A percentile compares a stretch with the other conserved stretches of the same genome.
Conservation (phyloP, 1,140 invertebrate species). For the Chymomyza costata region DNA sequence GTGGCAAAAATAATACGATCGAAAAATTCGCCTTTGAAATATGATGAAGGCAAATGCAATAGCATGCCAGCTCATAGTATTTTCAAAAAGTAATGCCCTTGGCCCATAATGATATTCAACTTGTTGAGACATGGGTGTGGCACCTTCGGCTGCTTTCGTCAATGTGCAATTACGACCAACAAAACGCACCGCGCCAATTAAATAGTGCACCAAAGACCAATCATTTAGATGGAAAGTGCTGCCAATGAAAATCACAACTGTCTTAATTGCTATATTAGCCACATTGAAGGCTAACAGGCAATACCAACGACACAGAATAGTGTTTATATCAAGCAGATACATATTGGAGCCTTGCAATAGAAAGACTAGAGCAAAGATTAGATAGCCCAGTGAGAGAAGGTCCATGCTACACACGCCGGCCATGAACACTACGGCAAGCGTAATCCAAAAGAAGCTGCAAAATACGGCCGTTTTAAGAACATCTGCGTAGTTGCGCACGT, state of each 20-base stretch:
- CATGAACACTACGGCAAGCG: slow-evolving; percentile 94
- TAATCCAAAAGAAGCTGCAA: slow-evolving; percentile 94
- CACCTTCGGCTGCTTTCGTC: too few species aligned
- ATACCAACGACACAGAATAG: slow-evolving; percentile 94
- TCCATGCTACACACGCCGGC: slow-evolving; percentile 94
- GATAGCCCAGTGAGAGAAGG: slow-evolving; percentile 95
- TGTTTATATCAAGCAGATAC: slow-evolving; percentile 88
- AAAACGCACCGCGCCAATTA: too few species aligned
- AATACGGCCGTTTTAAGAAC: slow-evolving; percentile 89
- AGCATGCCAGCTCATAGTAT: slow-evolving; percentile 90
- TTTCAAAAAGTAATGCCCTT: slow-evolving; percentile 34
- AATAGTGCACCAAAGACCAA: slow-evolving; percentile 81
- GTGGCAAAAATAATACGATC: slow-evolving; percentile 96
- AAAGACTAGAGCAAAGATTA: slow-evolving; percentile 95
- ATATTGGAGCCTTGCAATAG: slow-evolving; percentile 97
- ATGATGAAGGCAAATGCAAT: slow-evolving; percentile 95
- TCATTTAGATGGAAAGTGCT: slow-evolving; percentile 7
- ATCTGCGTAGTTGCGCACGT: slow-evolving; percentile 84
- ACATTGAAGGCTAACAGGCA: slow-evolving; percentile 92
- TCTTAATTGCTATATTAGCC: slow-evolving; percentile 89
- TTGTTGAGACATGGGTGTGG: slow-evolving; percentile 16
- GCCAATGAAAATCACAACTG: slow-evolving; percentile 56
- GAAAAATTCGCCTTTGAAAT: slow-evolving; percentile 92
- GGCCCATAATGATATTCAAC: slow-evolving; percentile 39
- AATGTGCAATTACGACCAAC: not conserved